Percentiles rank a stretch among this genome's conserved stretches.
Evolutionary conservation across 2,113 vertebrate genomes (phyloP).

Genomic region (Anarhynchus alexandrinus): DNA sequence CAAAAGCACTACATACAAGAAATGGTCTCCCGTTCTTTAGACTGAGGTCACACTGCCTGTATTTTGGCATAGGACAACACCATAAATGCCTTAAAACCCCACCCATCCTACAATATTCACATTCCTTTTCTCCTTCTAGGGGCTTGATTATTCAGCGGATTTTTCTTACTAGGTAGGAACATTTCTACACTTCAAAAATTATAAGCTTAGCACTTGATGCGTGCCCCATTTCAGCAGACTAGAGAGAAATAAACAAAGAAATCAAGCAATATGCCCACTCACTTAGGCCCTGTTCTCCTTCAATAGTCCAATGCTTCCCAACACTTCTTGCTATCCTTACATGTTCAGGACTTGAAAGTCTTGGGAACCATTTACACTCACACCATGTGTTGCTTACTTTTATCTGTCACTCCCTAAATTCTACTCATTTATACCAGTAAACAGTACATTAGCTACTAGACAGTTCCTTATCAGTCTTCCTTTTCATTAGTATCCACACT

Average conservation of each 20-base stretch:
- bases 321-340: neutral
- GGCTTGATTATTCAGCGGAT: neutral
- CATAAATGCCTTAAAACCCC: neutral
- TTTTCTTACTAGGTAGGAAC: neutral
- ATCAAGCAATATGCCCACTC: neutral
- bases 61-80: neutral
- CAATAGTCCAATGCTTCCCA: neutral
- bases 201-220: neutral
- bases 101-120: neutral
- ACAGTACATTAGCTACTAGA: constrained; percentile 73
- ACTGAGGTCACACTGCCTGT: neutral
- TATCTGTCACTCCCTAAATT: constrained; percentile 57
- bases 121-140: neutral
- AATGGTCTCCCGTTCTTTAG: neutral
- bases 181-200: neutral
- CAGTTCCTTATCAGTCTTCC: constrained; percentile 64
- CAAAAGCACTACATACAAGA: neutral
- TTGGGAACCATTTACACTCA: neutral
- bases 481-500: constrained; percentile 63
- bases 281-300: neutral
- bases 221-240: neutral
- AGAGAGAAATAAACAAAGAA: neutral
- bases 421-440: constrained; percentile 67
- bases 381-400: neutral
- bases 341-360: neutral